Evolutionary conservation across 2,797 vertebrate species (phyloP).

Genomic region (Streptopelia turtur): DNA sequence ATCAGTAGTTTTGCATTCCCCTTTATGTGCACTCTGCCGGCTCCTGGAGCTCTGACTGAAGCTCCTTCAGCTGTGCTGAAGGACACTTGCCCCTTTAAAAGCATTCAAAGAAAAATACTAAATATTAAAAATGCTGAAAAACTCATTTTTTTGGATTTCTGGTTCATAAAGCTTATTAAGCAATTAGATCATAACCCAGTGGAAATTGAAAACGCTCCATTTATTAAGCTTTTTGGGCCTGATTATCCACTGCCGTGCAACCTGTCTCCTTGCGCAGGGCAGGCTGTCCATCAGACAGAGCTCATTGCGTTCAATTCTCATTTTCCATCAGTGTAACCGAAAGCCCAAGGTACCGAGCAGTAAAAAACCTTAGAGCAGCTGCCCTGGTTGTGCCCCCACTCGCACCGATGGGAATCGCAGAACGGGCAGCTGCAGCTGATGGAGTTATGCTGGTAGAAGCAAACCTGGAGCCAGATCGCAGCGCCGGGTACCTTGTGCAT

Average conservation of each 20-base stretch:
- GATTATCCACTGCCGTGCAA: not conserved
- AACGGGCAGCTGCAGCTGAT: not conserved
- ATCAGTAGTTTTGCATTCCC: not conserved
- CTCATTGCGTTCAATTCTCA: not conserved
- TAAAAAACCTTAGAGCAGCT: not conserved
- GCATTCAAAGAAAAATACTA: not conserved
- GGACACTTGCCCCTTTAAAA: not conserved
- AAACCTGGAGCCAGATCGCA: not conserved
- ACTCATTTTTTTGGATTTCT: not conserved
- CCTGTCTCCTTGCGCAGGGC: not conserved
- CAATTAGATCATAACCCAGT: not conserved
- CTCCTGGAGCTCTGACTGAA: not conserved
- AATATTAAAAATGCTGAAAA: slow-evolving; percentile 28
- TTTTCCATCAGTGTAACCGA: not conserved
- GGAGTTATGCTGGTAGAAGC: not conserved
- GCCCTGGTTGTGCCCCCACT: not conserved
- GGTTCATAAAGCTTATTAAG: slow-evolving; percentile 32
- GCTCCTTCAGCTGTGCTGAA: not conserved
- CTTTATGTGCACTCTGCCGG: not conserved
- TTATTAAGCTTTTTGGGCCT: slow-evolving; percentile 12
- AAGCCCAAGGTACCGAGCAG: not conserved
- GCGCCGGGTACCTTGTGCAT: not conserved
- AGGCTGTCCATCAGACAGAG: not conserved
- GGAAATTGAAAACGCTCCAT: slow-evolving; percentile 1
- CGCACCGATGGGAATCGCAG: not conserved